These are phyloP conservation scores for Epinotia bilunana DNA, from an alignment of 2,888 invertebrate species.

Conservation along the genomic window DNA sequence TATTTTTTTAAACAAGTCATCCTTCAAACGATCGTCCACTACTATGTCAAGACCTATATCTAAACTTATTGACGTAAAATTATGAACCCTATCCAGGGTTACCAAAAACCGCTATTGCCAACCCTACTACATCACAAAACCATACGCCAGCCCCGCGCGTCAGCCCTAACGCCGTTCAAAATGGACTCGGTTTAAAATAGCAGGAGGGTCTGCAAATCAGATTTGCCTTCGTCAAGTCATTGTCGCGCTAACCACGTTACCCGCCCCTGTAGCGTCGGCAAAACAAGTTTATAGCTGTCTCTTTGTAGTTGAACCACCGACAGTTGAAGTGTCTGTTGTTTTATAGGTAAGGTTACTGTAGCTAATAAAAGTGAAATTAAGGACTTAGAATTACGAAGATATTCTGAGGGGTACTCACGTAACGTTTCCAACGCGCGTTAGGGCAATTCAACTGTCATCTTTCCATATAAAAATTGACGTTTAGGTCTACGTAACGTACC, in stretches of 20 bases:
- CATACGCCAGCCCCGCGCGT: constrained; percentile 47
- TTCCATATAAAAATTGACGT: too few species aligned
- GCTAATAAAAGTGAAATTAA: too few species aligned
- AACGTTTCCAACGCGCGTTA: too few species aligned
- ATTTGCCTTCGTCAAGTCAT: constrained; percentile 83
- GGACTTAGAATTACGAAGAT: too few species aligned
- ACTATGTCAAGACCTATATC: too few species aligned
- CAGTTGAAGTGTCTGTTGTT: constrained; percentile 24
- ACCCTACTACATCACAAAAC: constrained; percentile 35
- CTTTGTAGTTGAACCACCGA: constrained; percentile 36
- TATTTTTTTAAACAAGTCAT: too few species aligned
- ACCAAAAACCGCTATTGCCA: constrained; percentile 18
- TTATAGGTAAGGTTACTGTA: constrained; percentile 29
- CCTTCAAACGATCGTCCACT: too few species aligned
- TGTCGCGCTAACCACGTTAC: constrained; percentile 78
- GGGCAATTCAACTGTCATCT: too few species aligned
- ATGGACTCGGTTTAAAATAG: constrained; percentile 82
- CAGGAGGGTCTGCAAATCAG: constrained; percentile 80
- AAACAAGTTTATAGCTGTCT: constrained; percentile 53
- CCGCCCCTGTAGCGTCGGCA: constrained; percentile 62
- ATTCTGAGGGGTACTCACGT: too few species aligned
- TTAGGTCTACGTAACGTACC: too few species aligned
- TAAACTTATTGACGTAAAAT: not conserved
- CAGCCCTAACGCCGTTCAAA: constrained; percentile 71
- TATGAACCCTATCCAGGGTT: constrained; percentile 12